Evolutionary conservation across 2,113 vertebrate species (phyloP), one percentile per base, ranked within the genome.

Genomic region (Coreoperca whiteheadi): DNA sequence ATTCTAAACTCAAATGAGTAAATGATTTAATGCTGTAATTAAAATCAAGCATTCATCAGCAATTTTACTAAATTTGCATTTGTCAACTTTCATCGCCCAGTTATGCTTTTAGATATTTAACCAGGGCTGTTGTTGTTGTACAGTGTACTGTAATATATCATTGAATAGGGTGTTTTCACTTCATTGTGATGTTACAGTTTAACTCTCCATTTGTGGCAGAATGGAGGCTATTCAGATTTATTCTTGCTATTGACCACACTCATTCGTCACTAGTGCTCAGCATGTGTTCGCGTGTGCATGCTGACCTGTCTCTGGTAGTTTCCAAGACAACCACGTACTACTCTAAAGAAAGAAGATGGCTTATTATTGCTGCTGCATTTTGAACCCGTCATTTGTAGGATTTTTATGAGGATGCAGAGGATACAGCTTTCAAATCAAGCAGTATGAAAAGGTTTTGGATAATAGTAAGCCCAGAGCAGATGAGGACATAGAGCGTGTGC

Each of bases 241-340:
- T 77, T 88, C 81, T 86, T 71, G 51, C 77, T 53, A 43, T 77
- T 84, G 89, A 88, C 69, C 74, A 15, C 30, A 23, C 79, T 88
- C 60, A 51, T 83, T 88, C 73, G 73, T 90, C 71, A 87, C 37
- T 41, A 69, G 74, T 85, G 81, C 90, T 63, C 75, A 70, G 82
- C 80, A 82, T 90, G 87, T 67, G 86, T 85, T 80, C 4, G 2
- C 18, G 2, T 50, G 80, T 79, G 79, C 85, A 86, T 25, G 57
- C 76, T 93, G 84, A 94, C 94, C 94, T 86, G 87, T 88, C 77
- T 88, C 83, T 75, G 83, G 84, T 92, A 88, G 95, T 96, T 95
- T 94, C 95, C 95, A 95, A 93, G 94, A 95, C 95, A 94, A 96
- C 89, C 90, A 87, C 78, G 81, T 83, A 89, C 50, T 87, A 91